These are phyloP conservation scores for Pseudomyrmex flavicornis DNA, from an alignment of 1,140 invertebrate species.

Conservation along the genomic window DNA sequence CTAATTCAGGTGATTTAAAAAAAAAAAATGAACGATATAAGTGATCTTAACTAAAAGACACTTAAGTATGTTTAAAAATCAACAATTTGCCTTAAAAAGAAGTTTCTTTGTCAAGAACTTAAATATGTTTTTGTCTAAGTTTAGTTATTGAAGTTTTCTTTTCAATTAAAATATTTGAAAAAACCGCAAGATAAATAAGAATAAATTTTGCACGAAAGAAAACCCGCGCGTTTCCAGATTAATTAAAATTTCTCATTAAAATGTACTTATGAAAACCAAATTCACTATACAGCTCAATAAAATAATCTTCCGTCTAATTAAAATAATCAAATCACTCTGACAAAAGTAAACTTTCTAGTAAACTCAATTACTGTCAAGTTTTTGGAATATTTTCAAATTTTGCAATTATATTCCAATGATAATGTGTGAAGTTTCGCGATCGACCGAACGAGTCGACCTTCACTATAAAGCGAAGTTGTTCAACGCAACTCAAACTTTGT, in stretches of 20 bases:
- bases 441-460: neutral
- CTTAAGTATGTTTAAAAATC: too few species aligned
- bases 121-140: too few species aligned
- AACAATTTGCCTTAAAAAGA: too few species aligned
- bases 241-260: neutral
- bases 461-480: conserved; percentile 14
- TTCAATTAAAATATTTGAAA: too few species aligned
- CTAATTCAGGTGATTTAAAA: too few species aligned
- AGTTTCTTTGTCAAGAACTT: too few species aligned
- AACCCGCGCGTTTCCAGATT: neutral
- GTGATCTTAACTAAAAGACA: too few species aligned
- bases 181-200: too few species aligned
- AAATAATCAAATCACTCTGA: neutral
- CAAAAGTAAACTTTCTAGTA: neutral
- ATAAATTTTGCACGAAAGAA: too few species aligned
- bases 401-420: neutral
- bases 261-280: neutral
- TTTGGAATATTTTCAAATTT: neutral
- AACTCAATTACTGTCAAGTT: conserved; percentile 5
- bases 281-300: neutral
- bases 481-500: neutral
- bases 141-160: too few species aligned
- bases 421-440: conserved; percentile 11
- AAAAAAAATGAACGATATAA: too few species aligned
- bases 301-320: neutral